Evolutionary conservation across 92 coral and sea anemone genomes (phyloP).

Genomic region (Siderastrea radians): DNA sequence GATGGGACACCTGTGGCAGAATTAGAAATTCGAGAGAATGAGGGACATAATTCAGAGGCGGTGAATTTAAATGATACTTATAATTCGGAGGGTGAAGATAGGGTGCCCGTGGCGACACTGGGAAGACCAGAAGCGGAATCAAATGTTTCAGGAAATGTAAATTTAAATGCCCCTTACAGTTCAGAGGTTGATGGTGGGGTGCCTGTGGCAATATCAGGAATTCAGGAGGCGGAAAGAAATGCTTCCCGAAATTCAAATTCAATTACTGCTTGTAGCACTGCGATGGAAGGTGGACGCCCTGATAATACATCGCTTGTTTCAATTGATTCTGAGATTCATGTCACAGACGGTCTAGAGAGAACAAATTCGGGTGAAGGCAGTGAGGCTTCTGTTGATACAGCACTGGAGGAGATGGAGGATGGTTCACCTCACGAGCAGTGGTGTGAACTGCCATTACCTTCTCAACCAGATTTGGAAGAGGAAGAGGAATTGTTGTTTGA

Average conservation of each 20-base stretch:
- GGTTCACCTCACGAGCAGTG: neutral
- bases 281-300: neutral
- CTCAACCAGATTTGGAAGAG: conserved; percentile 4
- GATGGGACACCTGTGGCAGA: neutral
- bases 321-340: conserved; percentile 10
- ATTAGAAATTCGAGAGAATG: neutral
- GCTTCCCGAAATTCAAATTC: neutral
- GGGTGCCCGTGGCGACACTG: neutral
- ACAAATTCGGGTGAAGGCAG: neutral
- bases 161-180: neutral
- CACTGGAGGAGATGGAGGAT: conserved; percentile 28
- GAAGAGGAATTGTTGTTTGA: conserved; percentile 14
- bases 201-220: neutral
- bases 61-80: neutral
- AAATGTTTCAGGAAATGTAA: neutral
- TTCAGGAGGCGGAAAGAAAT: neutral
- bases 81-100: neutral
- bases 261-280: neutral
- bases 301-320: neutral
- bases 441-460: neutral
- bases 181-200: neutral
- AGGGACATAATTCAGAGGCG: neutral
- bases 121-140: neutral
- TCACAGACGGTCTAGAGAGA: conserved; percentile 16
- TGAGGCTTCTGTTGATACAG: conserved; percentile 14